These are phyloP conservation scores for Trilocha varians DNA, from an alignment of 2,888 invertebrate genomes.

Conservation along the genomic window DNA sequence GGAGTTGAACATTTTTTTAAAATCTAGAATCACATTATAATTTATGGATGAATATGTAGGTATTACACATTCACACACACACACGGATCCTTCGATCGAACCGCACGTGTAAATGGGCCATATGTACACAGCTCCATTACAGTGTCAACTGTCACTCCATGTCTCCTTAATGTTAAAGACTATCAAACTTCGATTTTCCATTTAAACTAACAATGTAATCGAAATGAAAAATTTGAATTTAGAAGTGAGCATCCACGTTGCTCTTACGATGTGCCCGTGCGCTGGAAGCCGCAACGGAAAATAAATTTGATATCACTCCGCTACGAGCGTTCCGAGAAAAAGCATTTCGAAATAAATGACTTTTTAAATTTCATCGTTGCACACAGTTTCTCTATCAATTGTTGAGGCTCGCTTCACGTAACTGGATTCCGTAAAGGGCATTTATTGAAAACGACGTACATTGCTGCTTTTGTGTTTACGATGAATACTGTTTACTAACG, in stretches of 20 bases:
- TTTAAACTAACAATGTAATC: background rate
- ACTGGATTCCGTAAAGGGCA: slow-evolving; percentile 65
- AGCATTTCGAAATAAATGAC: slow-evolving; percentile 73
- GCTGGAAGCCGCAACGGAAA: slow-evolving; percentile 61
- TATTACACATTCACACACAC: too few relatives aligned
- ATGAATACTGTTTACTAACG: too few relatives aligned
- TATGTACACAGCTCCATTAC: too few relatives aligned
- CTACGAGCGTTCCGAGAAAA: slow-evolving; percentile 69
- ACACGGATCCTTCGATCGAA: too few relatives aligned
- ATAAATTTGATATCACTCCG: slow-evolving; percentile 69
- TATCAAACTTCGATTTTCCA: background rate
- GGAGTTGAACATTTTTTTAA: too few relatives aligned
- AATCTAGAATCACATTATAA: too few relatives aligned
- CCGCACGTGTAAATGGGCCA: too few relatives aligned
- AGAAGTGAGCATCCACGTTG: slow-evolving; percentile 23
- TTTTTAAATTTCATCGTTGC: slow-evolving; percentile 74
- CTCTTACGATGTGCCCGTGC: slow-evolving; percentile 23
- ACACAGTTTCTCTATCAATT: slow-evolving; percentile 73
- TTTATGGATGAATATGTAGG: too few relatives aligned
- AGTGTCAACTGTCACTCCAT: too few relatives aligned
- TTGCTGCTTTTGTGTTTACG: slow-evolving; percentile 47
- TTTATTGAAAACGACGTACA: slow-evolving; percentile 66
- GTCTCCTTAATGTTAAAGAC: background rate
- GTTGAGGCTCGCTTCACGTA: slow-evolving; percentile 65
- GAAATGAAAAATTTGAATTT: slow-evolving; percentile 13